These are phyloP conservation scores for Leptoteleia sp. DNA, from an alignment of 1,140 invertebrate species.

Conservation along the genomic window DNA sequence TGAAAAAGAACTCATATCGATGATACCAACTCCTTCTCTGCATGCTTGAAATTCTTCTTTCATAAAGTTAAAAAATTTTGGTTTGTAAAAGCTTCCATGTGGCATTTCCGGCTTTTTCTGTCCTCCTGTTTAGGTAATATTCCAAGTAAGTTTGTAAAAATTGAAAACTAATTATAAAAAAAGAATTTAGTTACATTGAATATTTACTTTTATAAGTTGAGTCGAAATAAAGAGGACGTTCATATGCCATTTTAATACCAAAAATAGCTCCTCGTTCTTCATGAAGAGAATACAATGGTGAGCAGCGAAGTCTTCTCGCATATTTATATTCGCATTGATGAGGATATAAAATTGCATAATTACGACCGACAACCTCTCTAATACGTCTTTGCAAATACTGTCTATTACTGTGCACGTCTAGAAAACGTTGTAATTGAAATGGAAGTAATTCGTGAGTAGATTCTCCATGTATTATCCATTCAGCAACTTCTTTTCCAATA, in stretches of 20 bases:
- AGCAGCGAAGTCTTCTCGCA: slow-evolving; percentile 87
- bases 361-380: slow-evolving; percentile 87
- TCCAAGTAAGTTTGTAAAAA: no score
- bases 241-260: slow-evolving; percentile 93
- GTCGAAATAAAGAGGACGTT: slow-evolving; percentile 86
- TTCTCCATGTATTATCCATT: slow-evolving; percentile 88
- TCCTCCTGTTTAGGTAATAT: slow-evolving; percentile 73
- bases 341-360: slow-evolving; percentile 85
- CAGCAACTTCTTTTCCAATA: slow-evolving; percentile 87
- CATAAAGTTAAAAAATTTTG: slow-evolving; percentile 89
- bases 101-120: slow-evolving; percentile 81
- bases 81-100: slow-evolving; percentile 86
- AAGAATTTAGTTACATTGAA: no score
- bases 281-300: slow-evolving; percentile 89
- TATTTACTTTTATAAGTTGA: slow-evolving; percentile 80
- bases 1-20: slow-evolving; percentile 93
- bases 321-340: slow-evolving; percentile 85
- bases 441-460: slow-evolving; percentile 85
- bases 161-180: no score
- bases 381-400: slow-evolving; percentile 88
- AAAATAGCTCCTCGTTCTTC: slow-evolving; percentile 89
- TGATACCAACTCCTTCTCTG: slow-evolving; percentile 88
- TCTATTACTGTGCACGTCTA: slow-evolving; percentile 91
- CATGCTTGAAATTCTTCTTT: slow-evolving; percentile 90
- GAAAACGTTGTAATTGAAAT: slow-evolving; percentile 88